These are phyloP conservation scores for Latrodectus hesperus DNA, from an alignment of 2,888 invertebrate genomes.

Conservation along the genomic window DNA sequence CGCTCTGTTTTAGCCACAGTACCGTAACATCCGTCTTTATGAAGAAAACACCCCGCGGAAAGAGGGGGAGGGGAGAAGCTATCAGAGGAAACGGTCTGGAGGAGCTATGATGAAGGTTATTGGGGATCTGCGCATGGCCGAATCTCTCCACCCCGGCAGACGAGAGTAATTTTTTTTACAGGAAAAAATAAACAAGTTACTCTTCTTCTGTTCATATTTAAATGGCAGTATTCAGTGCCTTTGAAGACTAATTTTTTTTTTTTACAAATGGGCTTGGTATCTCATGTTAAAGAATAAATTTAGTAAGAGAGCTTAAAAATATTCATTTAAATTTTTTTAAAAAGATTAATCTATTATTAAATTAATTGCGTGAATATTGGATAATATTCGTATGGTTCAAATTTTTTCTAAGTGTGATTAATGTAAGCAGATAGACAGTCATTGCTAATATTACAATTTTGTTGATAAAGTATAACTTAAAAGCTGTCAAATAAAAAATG, in stretches of 20 bases:
- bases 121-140: conserved; percentile 41
- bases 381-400: too few relatives aligned
- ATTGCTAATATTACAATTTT: too few relatives aligned
- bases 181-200: conserved; percentile 13
- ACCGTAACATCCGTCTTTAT: conserved; percentile 51
- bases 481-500: too few relatives aligned
- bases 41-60: not conserved
- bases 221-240: not conserved
- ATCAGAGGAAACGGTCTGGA: conserved; percentile 1
- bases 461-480: too few relatives aligned
- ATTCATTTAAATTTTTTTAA: too few relatives aligned
- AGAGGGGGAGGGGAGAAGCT: conserved; percentile 3
- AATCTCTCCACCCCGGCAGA: not conserved
- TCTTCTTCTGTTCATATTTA: not conserved
- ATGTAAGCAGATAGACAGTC: too few relatives aligned
- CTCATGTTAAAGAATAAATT: not conserved
- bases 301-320: not conserved
- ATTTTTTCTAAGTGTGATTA: too few relatives aligned
- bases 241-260: conserved; percentile 4
- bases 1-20: conserved; percentile 35
- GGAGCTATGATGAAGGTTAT: conserved; percentile 25
- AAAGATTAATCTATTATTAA: too few relatives aligned
- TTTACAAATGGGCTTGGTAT: not conserved
- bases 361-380: too few relatives aligned
- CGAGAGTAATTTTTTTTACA: too few relatives aligned